Evolutionary conservation across 2,888 invertebrate species (phyloP).

Genomic region (Oxyscelio sp.): DNA sequence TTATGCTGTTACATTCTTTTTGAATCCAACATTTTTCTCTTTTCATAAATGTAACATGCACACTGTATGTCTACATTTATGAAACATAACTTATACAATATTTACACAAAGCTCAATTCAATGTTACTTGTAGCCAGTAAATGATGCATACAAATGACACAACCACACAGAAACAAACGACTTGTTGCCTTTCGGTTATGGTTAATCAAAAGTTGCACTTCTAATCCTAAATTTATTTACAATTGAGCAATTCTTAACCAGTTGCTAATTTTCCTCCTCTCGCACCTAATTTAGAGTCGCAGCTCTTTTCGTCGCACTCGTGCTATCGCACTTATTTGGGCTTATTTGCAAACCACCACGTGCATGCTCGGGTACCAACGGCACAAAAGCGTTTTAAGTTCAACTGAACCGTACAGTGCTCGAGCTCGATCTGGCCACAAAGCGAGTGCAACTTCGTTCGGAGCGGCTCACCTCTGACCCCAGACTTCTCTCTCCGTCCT

Average conservation of each 20-base stretch:
- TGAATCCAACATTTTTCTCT: too few species aligned
- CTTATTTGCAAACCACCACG: constrained; percentile 67
- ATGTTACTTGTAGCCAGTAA: too few species aligned
- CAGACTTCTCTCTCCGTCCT: constrained; percentile 82
- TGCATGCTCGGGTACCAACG: constrained; percentile 49
- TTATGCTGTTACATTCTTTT: too few species aligned
- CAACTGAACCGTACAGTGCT: constrained; percentile 61
- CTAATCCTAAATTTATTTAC: too few species aligned
- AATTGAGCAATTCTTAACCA: neutral
- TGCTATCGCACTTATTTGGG: constrained; percentile 47
- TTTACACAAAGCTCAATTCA: too few species aligned
- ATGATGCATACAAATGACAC: too few species aligned
- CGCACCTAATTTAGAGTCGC: neutral
- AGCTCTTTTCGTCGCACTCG: constrained; percentile 2
- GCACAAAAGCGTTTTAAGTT: constrained; percentile 66
- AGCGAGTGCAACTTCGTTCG: constrained; percentile 84
- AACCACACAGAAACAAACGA: too few species aligned
- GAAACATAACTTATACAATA: too few species aligned
- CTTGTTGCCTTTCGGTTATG: too few species aligned
- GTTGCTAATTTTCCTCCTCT: constrained; percentile 9
- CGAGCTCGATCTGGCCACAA: constrained; percentile 82
- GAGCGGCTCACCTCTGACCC: constrained; percentile 86
- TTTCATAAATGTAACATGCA: too few species aligned
- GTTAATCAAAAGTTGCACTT: too few species aligned
- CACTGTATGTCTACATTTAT: too few species aligned